Percentiles rank a stretch among this genome's conserved stretches.
These are phyloP conservation scores for Lagopus muta DNA, from an alignment of 2,113 vertebrate species.

Conservation along the genomic window DNA sequence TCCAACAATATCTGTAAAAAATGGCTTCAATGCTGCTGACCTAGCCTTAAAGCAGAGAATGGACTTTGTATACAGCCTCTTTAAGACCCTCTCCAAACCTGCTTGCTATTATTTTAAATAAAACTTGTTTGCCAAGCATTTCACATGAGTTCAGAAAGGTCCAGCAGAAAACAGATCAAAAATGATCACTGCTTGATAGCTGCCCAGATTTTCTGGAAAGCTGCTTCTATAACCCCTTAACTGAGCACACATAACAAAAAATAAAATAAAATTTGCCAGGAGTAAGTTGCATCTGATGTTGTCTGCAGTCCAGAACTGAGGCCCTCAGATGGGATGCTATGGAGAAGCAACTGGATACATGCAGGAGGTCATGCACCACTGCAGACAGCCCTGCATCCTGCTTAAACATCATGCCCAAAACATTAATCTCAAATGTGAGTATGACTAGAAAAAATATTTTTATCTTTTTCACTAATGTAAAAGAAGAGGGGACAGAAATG, in stretches of 20 bases:
- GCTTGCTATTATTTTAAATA: not conserved
- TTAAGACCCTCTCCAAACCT: not conserved
- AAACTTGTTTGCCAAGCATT: not conserved
- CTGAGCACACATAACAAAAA: not conserved
- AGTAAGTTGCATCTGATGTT: not conserved
- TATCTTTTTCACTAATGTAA: not conserved
- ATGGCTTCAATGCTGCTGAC: not conserved
- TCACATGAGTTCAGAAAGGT: not conserved
- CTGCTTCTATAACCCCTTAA: not conserved
- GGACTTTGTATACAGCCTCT: not conserved
- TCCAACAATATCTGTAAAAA: not conserved
- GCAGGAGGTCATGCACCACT: not conserved
- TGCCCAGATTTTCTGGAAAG: not conserved
- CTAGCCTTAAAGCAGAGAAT: not conserved
- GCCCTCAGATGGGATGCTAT: not conserved
- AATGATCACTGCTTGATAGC: not conserved
- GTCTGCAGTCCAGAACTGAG: not conserved
- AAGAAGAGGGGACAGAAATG: not conserved
- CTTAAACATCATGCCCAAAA: not conserved
- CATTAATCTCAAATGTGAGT: not conserved
- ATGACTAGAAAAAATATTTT: not conserved
- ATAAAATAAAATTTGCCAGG: not conserved
- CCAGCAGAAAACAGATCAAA: not conserved
- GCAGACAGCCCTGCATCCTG: not conserved
- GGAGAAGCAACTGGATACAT: not conserved